Evolutionary conservation across 2,888 invertebrate species (phyloP), one percentile per base, ranked within the genome.

Genomic region (Tachystola acroxantha): DNA sequence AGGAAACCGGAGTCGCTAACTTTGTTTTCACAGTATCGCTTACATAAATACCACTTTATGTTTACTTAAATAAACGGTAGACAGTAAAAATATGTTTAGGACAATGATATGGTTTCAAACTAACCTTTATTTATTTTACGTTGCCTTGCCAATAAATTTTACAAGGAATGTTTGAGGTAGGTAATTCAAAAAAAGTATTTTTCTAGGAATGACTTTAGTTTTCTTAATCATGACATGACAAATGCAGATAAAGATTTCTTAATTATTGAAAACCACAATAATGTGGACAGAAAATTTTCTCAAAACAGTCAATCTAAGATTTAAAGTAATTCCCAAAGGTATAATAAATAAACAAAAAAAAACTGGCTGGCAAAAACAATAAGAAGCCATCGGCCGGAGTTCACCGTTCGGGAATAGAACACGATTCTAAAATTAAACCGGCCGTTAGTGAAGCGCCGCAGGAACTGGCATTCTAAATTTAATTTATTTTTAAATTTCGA

Each of bases 391-490:
- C 75, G 77, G 61, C 73, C 78, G 64, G 78, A 77, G 82, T 84
- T 81, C 77, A 80, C 53, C 60, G 78, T 65, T 74, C 82, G 68
- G 71, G 78, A 84, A 84, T 86, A 82, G 85, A 80, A 75, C 70
- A 28, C 32, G 24, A n/a, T 24, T 40, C 29, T 40, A 40, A 36
- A 40, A 36, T 40, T 84, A 82, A 78, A 79, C 66, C 40, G 55
- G 72, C 72, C 71, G 81, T 77, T 81, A 78, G 75, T 64, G 76
- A 72, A 72, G 75, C 76, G 69, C 75, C 70, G 74, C 77, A 78
- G 79, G 75, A 80, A 77, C 74, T 64, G 51, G 53, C 58, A 58
- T 67, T 72, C 77, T 72, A 77, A 72, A 76, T 69, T 69, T 61
- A 65, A 70, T 74, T 61, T 54, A 65, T 67, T 75, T 81, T 79